A percentile compares a stretch with the other conserved stretches of the same genome.
phyloP scores from a whole-genome alignment of 1,140 invertebrate genomes.

The Dendrolimus kikuchii region DNA sequence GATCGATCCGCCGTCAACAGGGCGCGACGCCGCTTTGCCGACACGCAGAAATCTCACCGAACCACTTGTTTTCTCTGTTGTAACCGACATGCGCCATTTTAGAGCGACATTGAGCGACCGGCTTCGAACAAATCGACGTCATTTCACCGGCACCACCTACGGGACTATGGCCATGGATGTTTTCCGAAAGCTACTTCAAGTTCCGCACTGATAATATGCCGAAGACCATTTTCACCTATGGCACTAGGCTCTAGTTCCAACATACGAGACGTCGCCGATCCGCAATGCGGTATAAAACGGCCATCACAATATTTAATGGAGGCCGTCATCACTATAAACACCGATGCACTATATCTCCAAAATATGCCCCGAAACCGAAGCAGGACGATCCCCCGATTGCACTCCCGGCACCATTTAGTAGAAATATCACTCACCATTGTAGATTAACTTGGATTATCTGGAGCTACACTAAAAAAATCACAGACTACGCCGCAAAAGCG shows the following conservation, averaged over 20 bases:
- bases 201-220: background rate
- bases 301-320: slow-evolving; percentile 72
- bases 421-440: slow-evolving; percentile 75
- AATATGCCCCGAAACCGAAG: slow-evolving; percentile 48
- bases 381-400: slow-evolving; percentile 35
- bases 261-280: slow-evolving; percentile 36
- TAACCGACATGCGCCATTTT: slow-evolving; percentile 21
- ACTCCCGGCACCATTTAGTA: slow-evolving; percentile 49
- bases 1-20: slow-evolving; percentile 54
- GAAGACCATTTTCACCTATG: background rate
- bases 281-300: slow-evolving; percentile 72
- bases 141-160: slow-evolving; percentile 62
- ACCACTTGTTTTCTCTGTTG: slow-evolving; percentile 30
- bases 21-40: slow-evolving; percentile 27
- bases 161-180: slow-evolving; percentile 57
- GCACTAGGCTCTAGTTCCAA: slow-evolving; percentile 7
- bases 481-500: slow-evolving; percentile 69
- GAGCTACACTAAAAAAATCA: slow-evolving; percentile 72
- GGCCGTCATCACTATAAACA: slow-evolving; percentile 71
- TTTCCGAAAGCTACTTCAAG: slow-evolving; percentile 26
- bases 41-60: slow-evolving; percentile 18
- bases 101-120: slow-evolving; percentile 24
- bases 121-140: slow-evolving; percentile 38
- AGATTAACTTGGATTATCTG: slow-evolving; percentile 74
- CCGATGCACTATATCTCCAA: slow-evolving; percentile 57